Conservation (phyloP, 2,888 invertebrate species). For the Anticlea derivata region DNA sequence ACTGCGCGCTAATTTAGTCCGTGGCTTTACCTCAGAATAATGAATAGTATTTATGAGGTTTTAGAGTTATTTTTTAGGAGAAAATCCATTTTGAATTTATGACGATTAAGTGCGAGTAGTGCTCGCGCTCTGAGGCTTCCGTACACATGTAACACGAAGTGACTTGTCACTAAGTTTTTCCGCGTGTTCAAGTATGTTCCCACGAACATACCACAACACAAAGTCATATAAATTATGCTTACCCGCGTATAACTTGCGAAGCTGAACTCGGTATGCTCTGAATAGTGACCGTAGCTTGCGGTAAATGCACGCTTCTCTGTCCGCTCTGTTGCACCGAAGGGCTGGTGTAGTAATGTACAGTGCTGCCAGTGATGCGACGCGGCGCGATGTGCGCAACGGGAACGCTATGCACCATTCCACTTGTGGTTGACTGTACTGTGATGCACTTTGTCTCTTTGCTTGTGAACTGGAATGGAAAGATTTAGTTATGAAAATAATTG, state of each 20-base stretch:
- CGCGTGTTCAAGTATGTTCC: too few relatives aligned
- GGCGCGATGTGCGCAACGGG: constrained; percentile 73
- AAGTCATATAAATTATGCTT: constrained; percentile 23
- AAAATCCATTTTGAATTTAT: too few relatives aligned
- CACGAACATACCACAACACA: too few relatives aligned
- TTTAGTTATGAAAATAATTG: too few relatives aligned
- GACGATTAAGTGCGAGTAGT: too few relatives aligned
- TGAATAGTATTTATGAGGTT: too few relatives aligned
- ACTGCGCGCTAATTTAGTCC: too few relatives aligned
- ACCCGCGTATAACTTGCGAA: constrained; percentile 74
- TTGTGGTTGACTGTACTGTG: constrained; percentile 75
- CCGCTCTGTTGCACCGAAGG: constrained; percentile 41
- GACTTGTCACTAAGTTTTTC: too few relatives aligned
- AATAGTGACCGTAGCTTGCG: constrained; percentile 72
- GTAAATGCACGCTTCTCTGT: constrained; percentile 61
- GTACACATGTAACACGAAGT: too few relatives aligned
- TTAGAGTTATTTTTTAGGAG: too few relatives aligned
- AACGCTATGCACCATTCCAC: constrained; percentile 75
- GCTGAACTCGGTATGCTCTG: constrained; percentile 70
- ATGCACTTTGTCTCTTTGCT: constrained; percentile 73
- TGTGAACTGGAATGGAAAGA: constrained; percentile 54
- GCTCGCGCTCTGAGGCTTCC: too few relatives aligned
- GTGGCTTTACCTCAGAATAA: too few relatives aligned
- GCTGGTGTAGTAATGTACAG: constrained; percentile 66
- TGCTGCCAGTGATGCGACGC: constrained; percentile 67